Conservation (phyloP, 1,140 invertebrate genomes). For the Phthorimaea operculella region DNA sequence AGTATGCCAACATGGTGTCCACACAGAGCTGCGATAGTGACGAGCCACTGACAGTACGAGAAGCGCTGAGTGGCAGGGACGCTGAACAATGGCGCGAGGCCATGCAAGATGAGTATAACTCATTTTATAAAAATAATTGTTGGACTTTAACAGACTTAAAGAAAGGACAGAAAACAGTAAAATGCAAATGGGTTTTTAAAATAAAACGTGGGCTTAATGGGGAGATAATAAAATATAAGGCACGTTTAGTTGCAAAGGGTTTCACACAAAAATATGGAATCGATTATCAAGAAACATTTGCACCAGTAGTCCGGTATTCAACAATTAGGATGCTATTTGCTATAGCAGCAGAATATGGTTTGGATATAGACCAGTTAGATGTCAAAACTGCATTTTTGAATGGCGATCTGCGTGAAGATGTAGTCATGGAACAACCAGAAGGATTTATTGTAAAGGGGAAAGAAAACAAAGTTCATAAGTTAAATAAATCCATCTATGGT, state of each 20-base stretch:
- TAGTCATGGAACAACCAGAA: slow-evolving; percentile 10
- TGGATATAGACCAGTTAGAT: slow-evolving; percentile 2
- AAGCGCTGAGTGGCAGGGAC: slow-evolving; percentile 1
- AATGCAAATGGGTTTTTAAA: slow-evolving; percentile 41
- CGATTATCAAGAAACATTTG: slow-evolving; percentile 34
- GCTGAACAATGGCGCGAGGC: slow-evolving; percentile 28
- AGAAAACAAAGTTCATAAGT: slow-evolving; percentile 15
- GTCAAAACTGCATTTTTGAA: slow-evolving; percentile 3
- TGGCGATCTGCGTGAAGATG: not conserved
- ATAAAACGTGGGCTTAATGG: slow-evolving; percentile 22
- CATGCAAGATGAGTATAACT: slow-evolving; percentile 30
- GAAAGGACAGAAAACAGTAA: slow-evolving; percentile 22
- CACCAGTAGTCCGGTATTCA: slow-evolving; percentile 36
- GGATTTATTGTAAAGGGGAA: slow-evolving; percentile 9
- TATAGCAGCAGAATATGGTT: slow-evolving; percentile 20
- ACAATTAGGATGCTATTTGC: slow-evolving; percentile 24
- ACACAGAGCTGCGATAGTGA: not conserved
- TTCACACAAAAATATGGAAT: slow-evolving; percentile 33
- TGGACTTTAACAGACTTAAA: slow-evolving; percentile 26
- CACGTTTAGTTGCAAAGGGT: slow-evolving; percentile 49
- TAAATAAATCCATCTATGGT: slow-evolving; percentile 17
- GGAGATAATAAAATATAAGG: slow-evolving; percentile 35
- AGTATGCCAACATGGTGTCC: not conserved
- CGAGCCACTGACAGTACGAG: not conserved
- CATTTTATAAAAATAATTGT: slow-evolving; percentile 26